Evolutionary conservation across 2,888 invertebrate genomes (phyloP), one percentile per base, ranked within the genome.

Genomic region (Diaphora mendica): DNA sequence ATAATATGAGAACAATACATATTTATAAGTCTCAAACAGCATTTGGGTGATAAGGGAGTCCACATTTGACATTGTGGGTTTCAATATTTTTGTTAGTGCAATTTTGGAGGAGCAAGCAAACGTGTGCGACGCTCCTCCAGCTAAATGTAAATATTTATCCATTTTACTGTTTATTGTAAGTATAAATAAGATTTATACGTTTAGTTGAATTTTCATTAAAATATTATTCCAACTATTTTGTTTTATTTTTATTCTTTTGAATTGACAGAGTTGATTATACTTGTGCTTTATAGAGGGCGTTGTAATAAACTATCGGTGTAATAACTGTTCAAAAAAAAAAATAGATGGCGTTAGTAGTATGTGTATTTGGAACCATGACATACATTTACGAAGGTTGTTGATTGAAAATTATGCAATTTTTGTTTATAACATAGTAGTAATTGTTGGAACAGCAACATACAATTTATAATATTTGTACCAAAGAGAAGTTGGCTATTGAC

Each of bases 101-200:
- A 94, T 94, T 93, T 95, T 93, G 91, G 89, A 88, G 90, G 89
- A 85, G 77, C 76, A 78, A 76, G 82, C 73, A 80, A 64, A 76
- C 83, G 84, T 84, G 83, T 78, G 86, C 83, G 78, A 70, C 71
- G 72, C 76, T 80, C 87, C 83, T 87, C 88, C 89, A 89, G 91
- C 82, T 91, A 87, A 86, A 89, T 95, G 94, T 95, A 94, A 91
- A 94, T 94, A 94, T 92, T 89, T 91, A 93, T 88, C 87, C 91
- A 91, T 89, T 91, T 84, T 91, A 94, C 92, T 93, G 94, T 94
- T 95, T 91, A 94, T 91, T 93, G 91, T 95, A 95, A 94, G 95
- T 95, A 95, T 95, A 95, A 95, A 95, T 95, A 95, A 95, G 95
- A 95, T 95, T 95, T 95, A 95, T 95, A 95, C 95, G 92, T 95